phyloP scores from a whole-genome alignment of 2,888 invertebrate species.

The Tinea semifulvella region DNA sequence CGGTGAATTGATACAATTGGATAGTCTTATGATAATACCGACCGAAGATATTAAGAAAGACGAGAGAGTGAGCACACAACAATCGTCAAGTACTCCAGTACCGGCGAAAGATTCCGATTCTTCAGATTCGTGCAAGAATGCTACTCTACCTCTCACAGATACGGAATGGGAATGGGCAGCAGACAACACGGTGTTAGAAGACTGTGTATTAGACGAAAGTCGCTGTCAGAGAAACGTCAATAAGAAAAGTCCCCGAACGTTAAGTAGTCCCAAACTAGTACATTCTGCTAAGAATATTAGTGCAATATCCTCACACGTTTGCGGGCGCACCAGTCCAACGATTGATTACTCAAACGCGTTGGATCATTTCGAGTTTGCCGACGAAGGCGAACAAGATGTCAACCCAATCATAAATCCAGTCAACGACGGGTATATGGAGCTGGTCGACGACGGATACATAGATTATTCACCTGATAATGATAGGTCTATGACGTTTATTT shows the following conservation, averaged over 20 bases:
- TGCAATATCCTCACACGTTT: conserved; percentile 47
- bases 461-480: conserved; percentile 46
- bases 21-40: conserved; percentile 63
- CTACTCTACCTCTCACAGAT: conserved; percentile 79
- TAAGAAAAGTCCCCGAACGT: conserved; percentile 37
- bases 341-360: conserved; percentile 64
- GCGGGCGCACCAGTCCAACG: conserved; percentile 42
- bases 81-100: conserved; percentile 47
- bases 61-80: conserved; percentile 13
- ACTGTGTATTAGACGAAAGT: conserved; percentile 65
- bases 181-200: conserved; percentile 81
- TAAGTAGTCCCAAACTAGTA: conserved; percentile 44
- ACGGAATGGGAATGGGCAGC: conserved; percentile 91
- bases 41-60: conserved; percentile 31
- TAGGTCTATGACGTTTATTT: conserved; percentile 64
- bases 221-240: conserved; percentile 30
- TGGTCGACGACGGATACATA: conserved; percentile 54
- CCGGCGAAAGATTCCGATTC: conserved; percentile 54
- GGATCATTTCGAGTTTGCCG: conserved; percentile 87
- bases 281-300: conserved; percentile 52
- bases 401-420: conserved; percentile 54
- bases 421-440: conserved; percentile 53
- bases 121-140: conserved; percentile 76
- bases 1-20: conserved; percentile 71
- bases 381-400: conserved; percentile 84